Conservation (phyloP, 2,113 vertebrate genomes). For the Crotalus helleri region DNA sequence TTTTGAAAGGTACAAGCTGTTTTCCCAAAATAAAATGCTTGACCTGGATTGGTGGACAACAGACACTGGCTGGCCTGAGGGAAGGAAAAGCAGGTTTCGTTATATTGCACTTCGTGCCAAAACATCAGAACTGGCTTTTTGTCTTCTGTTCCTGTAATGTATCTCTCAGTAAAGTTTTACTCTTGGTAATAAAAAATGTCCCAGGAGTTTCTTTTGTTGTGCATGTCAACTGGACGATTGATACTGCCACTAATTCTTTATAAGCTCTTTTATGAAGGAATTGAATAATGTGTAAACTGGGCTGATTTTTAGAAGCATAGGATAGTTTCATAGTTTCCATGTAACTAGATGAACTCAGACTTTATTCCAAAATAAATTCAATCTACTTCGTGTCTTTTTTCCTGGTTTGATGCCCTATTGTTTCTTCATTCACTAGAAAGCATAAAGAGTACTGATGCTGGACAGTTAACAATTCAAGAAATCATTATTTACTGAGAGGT, state of each 20-base stretch:
- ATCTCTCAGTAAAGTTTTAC: no score
- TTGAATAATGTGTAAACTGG: neutral
- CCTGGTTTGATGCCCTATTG: neutral
- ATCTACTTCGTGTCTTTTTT: neutral
- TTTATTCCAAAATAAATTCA: neutral
- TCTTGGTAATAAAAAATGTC: no score
- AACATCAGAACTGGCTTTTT: no score
- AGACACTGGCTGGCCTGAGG: no score
- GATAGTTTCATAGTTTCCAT: neutral
- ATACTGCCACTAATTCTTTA: neutral
- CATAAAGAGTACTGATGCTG: neutral
- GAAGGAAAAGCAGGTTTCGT: no score
- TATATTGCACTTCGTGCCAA: no score
- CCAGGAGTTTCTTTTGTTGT: no score
- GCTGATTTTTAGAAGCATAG: neutral
- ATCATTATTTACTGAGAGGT: neutral
- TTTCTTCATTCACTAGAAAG: neutral
- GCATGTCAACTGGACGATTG: no score
- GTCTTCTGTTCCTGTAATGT: no score
- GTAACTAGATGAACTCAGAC: neutral
- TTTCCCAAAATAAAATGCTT: no score
- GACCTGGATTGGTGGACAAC: no score
- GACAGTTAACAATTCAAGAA: neutral
- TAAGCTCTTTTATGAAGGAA: neutral
- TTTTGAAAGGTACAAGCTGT: no score